phyloP scores from a whole-genome alignment of 1,140 invertebrate species.

The Archivesica marissinica region DNA sequence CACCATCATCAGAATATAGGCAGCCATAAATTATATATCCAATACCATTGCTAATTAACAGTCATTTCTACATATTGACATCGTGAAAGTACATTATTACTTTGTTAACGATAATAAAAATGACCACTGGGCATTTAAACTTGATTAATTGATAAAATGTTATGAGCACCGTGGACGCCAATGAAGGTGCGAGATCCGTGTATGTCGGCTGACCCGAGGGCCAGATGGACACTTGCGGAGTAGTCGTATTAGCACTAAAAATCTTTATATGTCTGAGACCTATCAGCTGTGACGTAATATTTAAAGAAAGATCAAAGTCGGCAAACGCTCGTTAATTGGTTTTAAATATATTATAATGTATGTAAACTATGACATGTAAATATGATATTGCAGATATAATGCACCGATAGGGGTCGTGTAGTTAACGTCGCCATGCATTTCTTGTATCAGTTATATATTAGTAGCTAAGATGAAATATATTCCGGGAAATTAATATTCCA shows the following conservation, averaged over 20 bases:
- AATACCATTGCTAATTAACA: background rate
- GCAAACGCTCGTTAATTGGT: constrained; percentile 36
- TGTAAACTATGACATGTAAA: background rate
- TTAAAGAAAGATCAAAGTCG: constrained; percentile 45
- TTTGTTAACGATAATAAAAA: constrained; percentile 13
- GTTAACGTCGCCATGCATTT: too few species aligned
- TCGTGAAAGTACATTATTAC: constrained; percentile 14
- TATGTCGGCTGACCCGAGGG: constrained; percentile 29
- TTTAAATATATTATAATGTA: constrained; percentile 25
- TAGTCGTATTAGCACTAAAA: constrained; percentile 15
- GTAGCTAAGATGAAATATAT: too few species aligned
- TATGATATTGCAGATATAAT: background rate
- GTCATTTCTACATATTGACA: constrained; percentile 11
- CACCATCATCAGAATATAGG: constrained; percentile 18
- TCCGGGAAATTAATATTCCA: too few species aligned
- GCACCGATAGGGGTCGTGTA: too few species aligned
- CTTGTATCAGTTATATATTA: too few species aligned
- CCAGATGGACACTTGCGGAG: background rate
- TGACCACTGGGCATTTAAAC: constrained; percentile 36
- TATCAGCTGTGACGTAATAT: background rate
- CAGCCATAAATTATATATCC: background rate
- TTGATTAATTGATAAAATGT: constrained; percentile 48
- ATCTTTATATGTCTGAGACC: background rate
- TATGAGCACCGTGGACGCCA: constrained; percentile 47
- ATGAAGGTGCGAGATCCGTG: constrained; percentile 34